Conservation (phyloP, 2,888 invertebrate species). For the Diogma glabrata region DNA sequence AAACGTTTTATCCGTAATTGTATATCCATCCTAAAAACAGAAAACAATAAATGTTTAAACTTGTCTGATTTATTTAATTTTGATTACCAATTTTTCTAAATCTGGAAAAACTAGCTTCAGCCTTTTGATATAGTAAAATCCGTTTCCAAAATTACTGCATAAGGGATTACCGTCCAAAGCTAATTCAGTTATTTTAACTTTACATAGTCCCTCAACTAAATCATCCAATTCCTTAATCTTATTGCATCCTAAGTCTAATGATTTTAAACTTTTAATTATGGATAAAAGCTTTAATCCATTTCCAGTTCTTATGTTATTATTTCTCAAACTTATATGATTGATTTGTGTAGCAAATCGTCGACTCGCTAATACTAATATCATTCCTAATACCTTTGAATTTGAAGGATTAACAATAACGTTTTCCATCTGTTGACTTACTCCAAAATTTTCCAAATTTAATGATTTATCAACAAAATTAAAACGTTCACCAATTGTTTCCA, state of each 20-base stretch:
- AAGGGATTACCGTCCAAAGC: constrained; percentile 10
- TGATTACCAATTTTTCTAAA: constrained; percentile 6
- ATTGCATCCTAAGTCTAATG: constrained; percentile 12
- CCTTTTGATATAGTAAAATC: neutral
- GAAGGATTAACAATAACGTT: constrained; percentile 8
- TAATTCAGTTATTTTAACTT: constrained; percentile 1
- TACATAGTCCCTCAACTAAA: constrained; percentile 3
- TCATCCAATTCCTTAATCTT: constrained; percentile 1
- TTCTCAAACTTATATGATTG: neutral
- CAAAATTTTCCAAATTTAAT: constrained; percentile 11
- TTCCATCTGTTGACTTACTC: neutral
- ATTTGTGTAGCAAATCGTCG: constrained; percentile 4
- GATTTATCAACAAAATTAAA: constrained; percentile 7
- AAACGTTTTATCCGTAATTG: neutral
- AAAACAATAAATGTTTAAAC: neutral
- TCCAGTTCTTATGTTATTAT: constrained; percentile 5
- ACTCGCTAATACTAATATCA: constrained; percentile 1
- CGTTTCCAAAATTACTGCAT: neutral
- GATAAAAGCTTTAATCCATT: constrained; percentile 5
- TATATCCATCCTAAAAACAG: neutral
- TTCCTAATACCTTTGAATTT: constrained; percentile 3
- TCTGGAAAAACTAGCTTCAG: constrained; percentile 9
- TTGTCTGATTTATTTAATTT: no score
- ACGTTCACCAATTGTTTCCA: neutral
- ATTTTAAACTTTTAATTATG: constrained; percentile 11